Percentiles rank a stretch among this genome's conserved stretches.
phyloP scores from a whole-genome alignment of 2,888 invertebrate species.

The Gymnoscelis rufifasciata region DNA sequence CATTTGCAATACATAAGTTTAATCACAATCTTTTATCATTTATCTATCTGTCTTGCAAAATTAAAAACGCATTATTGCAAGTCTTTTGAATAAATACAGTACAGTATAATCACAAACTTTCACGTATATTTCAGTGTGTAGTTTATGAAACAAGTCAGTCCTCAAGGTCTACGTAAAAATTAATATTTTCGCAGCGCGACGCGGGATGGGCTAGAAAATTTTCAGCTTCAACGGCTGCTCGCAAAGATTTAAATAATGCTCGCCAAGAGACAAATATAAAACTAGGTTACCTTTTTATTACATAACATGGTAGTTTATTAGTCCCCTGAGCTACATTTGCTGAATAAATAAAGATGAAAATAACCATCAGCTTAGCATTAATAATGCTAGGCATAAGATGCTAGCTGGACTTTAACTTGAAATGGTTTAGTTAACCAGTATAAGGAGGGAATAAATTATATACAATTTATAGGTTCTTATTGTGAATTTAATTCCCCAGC shows the following conservation, averaged over 20 bases:
- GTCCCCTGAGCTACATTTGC: conserved; percentile 8
- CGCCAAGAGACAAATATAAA: conserved; percentile 1
- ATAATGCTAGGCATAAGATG: too few relatives aligned
- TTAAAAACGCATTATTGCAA: too few relatives aligned
- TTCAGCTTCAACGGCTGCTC: background rate
- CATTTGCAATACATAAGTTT: background rate
- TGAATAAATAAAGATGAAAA: conserved; percentile 11
- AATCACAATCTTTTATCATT: background rate
- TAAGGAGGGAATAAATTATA: too few relatives aligned
- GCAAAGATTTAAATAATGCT: background rate
- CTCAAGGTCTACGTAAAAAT: too few relatives aligned
- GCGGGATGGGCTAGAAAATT: background rate
- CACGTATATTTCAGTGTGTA: too few relatives aligned
- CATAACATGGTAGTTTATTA: conserved; percentile 2
- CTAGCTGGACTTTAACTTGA: too few relatives aligned
- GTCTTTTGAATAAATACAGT: too few relatives aligned
- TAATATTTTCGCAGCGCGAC: background rate
- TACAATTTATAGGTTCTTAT: too few relatives aligned
- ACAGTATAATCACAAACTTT: too few relatives aligned
- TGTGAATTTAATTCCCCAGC: too few relatives aligned
- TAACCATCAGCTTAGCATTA: conserved; percentile 7
- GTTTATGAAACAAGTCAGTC: too few relatives aligned
- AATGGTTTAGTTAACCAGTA: too few relatives aligned
- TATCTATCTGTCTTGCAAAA: background rate
- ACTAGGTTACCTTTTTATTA: background rate